Conservation (phyloP, 2,797 vertebrate species). For the Argyrosomus regius region DNA sequence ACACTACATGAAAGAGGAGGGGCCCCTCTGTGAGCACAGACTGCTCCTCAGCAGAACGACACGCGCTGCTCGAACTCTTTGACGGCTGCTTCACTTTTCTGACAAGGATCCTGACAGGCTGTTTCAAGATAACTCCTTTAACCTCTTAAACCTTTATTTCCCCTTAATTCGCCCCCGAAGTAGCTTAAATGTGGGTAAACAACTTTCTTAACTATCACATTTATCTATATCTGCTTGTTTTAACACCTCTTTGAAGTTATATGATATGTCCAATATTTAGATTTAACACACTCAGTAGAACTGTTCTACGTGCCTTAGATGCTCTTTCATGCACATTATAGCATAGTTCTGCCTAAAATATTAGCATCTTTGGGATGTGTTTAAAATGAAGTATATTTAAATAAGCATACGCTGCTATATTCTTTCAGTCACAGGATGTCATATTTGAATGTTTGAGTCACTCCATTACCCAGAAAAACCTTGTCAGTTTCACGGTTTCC, state of each 20-base stretch:
- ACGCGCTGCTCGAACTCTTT: slow-evolving; percentile 48
- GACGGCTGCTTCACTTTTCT: slow-evolving; percentile 56
- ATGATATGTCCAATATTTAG: slow-evolving; percentile 14
- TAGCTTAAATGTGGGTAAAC: slow-evolving; percentile 11
- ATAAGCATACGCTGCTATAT: background rate
- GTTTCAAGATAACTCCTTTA: slow-evolving; percentile 55
- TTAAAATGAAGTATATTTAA: background rate
- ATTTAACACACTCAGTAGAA: background rate
- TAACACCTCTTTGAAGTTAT: slow-evolving; percentile 22
- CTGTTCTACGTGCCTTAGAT: background rate
- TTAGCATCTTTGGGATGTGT: background rate
- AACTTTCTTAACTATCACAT: slow-evolving; percentile 2
- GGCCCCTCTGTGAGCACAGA: slow-evolving; percentile 45
- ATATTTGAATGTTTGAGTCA: background rate
- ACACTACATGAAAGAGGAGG: slow-evolving; percentile 73
- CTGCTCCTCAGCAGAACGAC: slow-evolving; percentile 49
- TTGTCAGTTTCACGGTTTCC: background rate
- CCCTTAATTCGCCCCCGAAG: slow-evolving; percentile 39
- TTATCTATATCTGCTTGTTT: slow-evolving; percentile 24
- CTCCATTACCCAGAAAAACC: slow-evolving; percentile 1
- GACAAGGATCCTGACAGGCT: slow-evolving; percentile 58
- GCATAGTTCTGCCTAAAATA: background rate
- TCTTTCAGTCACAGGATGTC: background rate
- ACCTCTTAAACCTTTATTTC: slow-evolving; percentile 51
- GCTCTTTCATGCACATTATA: background rate